Base-by-base conservation (phyloP, 2,797 vertebrate species). In the Liasis olivaceus region DNA sequence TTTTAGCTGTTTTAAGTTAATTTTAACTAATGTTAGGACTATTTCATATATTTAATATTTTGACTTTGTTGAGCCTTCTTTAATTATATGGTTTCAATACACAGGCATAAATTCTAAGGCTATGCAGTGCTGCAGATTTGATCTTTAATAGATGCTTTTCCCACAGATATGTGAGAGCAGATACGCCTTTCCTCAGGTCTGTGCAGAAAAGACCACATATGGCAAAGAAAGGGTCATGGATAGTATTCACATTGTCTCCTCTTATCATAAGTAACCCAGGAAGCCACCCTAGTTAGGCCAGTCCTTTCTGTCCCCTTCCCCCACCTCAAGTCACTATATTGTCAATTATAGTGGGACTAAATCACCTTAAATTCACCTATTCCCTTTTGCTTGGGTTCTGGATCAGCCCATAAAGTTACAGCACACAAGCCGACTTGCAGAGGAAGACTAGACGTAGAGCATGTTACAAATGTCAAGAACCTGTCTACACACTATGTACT, bases 401-500 rank as follows among this genome's bases (percentile, higher is more conserved):
- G 72, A 81, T 47, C 72, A 22, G 51, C 36, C 72, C 72, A 47
- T 24, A 81, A 81, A 81, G 72, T 81, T 47, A 47, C 3, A 81
- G 9, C 9, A 47, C 72, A 24, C 36, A 47, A 81, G 9, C 36
- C 47, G 47, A 51, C 7, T 51, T 51, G 51, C 36, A 36, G 36
- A 36, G 51, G 5, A 51, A 60, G 36, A 24, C 9, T 47, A 47
- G 36, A 12, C 42, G 22, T 24, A 81, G 20, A 47, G 24, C 36
- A 24, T 22, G 24, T 42, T 36, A 47, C 72, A 12, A 42, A 47
- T 12, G 36, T 12, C 4, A 20, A 36, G 72, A 81, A 81, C 87
- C 96, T 94, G 59, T 60, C 87, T 93, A 24, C 59, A 2, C 84
- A 72, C 95, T 63, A 90, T n/a, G n/a, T n/a, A n/a, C n/a, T 95